Evolutionary conservation across 2,797 vertebrate genomes (phyloP).

Genomic region (Takifugu rubripes): DNA sequence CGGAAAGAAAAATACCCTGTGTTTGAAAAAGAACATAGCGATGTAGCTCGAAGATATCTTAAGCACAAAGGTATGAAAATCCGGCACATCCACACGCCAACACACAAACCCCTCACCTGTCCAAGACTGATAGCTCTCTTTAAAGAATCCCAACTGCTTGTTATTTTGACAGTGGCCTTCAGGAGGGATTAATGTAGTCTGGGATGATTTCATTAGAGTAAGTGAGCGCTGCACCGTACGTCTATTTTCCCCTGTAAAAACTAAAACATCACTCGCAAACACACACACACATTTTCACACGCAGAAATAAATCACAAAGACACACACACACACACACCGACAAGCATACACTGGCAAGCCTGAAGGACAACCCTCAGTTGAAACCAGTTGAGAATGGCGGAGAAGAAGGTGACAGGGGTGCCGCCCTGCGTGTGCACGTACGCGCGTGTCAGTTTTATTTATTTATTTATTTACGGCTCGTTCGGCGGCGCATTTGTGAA

Average conservation of each 20-base stretch:
- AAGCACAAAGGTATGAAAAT: conserved; percentile 14
- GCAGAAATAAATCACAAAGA: conserved; percentile 51
- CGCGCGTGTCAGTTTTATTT: conserved; percentile 18
- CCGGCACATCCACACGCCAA: conserved; percentile 3
- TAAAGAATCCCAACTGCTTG: conserved; percentile 66
- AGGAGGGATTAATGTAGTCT: conserved; percentile 71
- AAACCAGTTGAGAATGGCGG: conserved; percentile 72
- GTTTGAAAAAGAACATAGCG: conserved; percentile 9
- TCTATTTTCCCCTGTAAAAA: conserved; percentile 46
- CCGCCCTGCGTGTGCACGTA: conserved; percentile 28
- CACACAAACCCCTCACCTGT: conserved; percentile 52
- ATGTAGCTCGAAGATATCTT: conserved; percentile 10
- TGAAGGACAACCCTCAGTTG: conserved; percentile 70
- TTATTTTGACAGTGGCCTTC: conserved; percentile 74
- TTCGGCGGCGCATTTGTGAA: conserved; percentile 55
- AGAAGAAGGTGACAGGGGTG: conserved; percentile 61
- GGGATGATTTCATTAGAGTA: conserved; percentile 74
- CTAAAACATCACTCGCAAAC: conserved; percentile 53
- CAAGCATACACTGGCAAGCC: conserved; percentile 50
- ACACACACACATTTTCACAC: conserved; percentile 8
- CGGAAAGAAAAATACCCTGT: not conserved
- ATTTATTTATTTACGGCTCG: not conserved
- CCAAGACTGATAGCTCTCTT: conserved; percentile 63
- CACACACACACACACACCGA: conserved; percentile 10
- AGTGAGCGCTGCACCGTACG: conserved; percentile 50